These are phyloP conservation scores for Paguma larvata DNA, from an alignment of 2,797 vertebrate genomes.

Conservation along the genomic window DNA sequence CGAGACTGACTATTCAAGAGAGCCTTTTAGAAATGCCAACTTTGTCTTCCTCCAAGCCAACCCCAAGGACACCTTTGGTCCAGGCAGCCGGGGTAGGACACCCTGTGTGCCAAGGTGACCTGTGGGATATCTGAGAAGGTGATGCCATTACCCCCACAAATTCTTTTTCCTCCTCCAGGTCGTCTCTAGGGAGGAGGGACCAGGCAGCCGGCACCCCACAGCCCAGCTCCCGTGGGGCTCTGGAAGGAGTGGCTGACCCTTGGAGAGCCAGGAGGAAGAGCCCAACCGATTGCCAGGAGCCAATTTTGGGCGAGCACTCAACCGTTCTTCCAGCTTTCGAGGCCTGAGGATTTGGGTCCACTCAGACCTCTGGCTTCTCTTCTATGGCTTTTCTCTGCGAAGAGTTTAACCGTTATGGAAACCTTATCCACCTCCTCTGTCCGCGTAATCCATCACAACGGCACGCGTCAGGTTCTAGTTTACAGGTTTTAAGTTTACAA, in stretches of 20 bases:
- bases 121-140: not conserved
- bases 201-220: not conserved
- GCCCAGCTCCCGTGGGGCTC: not conserved
- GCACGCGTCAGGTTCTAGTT: not conserved
- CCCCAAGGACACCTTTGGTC: not conserved
- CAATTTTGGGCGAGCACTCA: not conserved
- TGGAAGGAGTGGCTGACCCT: not conserved
- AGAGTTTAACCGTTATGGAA: not conserved
- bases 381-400: not conserved
- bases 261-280: not conserved
- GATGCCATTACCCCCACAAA: not conserved
- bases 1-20: not conserved
- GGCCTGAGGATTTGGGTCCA: not conserved
- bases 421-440: not conserved
- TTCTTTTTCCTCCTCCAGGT: not conserved
- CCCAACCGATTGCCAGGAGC: not conserved
- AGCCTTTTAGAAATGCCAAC: not conserved
- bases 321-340: not conserved
- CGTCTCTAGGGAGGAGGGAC: not conserved
- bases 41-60: not conserved
- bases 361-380: not conserved
- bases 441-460: not conserved
- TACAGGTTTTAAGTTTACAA: not conserved
- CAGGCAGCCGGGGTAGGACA: not conserved
- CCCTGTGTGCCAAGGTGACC: not conserved